Percentiles rank a stretch among this genome's conserved stretches.
Conservation (phyloP, 1,140 invertebrate genomes). For the Macrostomum lignano region DNA sequence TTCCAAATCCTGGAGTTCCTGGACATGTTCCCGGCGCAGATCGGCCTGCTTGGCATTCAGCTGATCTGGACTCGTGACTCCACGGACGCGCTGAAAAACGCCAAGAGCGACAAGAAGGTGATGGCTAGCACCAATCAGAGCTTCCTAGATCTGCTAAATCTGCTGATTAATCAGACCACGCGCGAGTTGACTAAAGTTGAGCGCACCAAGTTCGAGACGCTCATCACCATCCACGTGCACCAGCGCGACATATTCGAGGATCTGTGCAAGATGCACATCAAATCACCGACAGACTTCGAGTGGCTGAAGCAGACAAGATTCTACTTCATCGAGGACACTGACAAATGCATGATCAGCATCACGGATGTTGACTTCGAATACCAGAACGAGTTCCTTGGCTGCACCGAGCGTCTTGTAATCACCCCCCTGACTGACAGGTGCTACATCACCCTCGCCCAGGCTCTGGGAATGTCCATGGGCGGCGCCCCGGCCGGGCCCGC, state of each 20-base stretch:
- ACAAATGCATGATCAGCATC: constrained; percentile 56
- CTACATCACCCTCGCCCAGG: constrained; percentile 68
- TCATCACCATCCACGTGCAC: constrained; percentile 74
- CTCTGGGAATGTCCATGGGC: constrained; percentile 63
- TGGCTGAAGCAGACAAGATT: constrained; percentile 72
- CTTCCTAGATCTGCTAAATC: constrained; percentile 59
- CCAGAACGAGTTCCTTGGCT: constrained; percentile 72
- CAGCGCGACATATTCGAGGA: constrained; percentile 69
- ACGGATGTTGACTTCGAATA: constrained; percentile 67
- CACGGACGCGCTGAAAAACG: constrained; percentile 50
- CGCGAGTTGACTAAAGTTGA: constrained; percentile 54
- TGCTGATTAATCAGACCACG: constrained; percentile 64
- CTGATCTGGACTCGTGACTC: constrained; percentile 51
- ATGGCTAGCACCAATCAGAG: constrained; percentile 69
- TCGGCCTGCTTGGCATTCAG: constrained; percentile 22
- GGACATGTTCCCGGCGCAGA: constrained; percentile 53
- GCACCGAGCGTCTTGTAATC: constrained; percentile 64
- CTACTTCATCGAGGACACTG: constrained; percentile 65
- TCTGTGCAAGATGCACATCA: constrained; percentile 35
- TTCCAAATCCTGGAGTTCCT: constrained; percentile 57
- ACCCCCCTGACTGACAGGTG: constrained; percentile 68
- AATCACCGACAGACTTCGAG: constrained; percentile 48
- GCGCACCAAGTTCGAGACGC: constrained; percentile 60
- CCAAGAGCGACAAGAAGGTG: constrained; percentile 53
- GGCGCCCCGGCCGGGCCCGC: constrained; percentile 63